phyloP scores from a whole-genome alignment of 2,888 invertebrate genomes.

The Cephus nigrinus region DNA sequence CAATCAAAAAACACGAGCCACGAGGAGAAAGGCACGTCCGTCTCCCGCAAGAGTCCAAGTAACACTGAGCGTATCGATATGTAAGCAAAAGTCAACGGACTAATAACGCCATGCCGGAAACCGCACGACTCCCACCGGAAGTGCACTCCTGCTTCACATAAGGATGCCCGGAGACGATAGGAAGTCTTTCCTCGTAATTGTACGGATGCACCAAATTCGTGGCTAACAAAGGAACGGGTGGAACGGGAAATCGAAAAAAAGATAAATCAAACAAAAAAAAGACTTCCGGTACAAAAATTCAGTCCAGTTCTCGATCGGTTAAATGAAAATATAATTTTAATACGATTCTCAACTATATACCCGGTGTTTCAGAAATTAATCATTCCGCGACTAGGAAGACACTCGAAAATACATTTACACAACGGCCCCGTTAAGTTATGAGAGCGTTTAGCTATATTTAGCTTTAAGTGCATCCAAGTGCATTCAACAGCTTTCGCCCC shows the following conservation, averaged over 20 bases:
- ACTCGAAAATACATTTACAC: background rate
- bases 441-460: background rate
- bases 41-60: constrained; percentile 13
- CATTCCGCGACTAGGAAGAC: background rate
- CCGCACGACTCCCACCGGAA: constrained; percentile 59
- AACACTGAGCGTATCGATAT: constrained; percentile 29
- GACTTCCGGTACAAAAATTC: background rate
- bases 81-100: constrained; percentile 19
- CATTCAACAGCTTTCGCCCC: background rate
- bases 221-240: constrained; percentile 28
- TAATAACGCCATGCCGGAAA: constrained; percentile 50
- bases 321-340: background rate
- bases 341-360: background rate
- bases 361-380: background rate
- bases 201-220: constrained; percentile 47
- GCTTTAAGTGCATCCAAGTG: background rate
- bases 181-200: constrained; percentile 37
- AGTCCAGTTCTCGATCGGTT: background rate
- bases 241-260: constrained; percentile 20
- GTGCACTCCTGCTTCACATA: constrained; percentile 40
- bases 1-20: background rate
- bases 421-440: background rate
- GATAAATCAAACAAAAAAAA: constrained; percentile 13
- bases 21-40: background rate
- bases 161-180: constrained; percentile 35